phyloP scores from a whole-genome alignment of 2,113 vertebrate genomes.

The Dissostichus mawsoni region DNA sequence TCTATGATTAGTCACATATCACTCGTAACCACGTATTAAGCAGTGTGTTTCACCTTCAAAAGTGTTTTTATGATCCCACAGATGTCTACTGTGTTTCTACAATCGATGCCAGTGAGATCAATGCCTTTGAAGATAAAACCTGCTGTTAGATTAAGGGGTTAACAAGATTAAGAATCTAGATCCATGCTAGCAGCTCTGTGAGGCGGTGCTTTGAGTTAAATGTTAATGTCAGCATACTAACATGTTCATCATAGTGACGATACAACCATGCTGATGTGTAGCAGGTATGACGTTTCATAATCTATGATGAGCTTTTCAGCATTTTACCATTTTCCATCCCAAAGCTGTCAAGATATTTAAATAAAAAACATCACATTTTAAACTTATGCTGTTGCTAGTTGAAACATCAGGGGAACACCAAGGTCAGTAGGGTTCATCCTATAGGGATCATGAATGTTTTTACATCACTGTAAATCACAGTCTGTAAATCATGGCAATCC shows the following conservation, averaged over 20 bases:
- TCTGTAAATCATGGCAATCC: not conserved
- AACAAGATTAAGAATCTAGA: conserved; percentile 1
- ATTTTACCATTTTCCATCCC: not conserved
- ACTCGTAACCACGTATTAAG: not conserved
- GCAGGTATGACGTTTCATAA: not conserved
- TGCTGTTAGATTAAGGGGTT: not conserved
- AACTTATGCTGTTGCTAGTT: not conserved
- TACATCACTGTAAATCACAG: too few relatives aligned
- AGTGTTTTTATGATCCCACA: not conserved
- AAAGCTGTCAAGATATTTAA: not conserved
- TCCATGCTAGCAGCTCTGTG: not conserved
- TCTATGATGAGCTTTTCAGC: not conserved
- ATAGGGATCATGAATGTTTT: not conserved
- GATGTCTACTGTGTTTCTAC: not conserved
- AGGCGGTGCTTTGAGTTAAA: not conserved
- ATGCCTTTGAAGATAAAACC: not conserved
- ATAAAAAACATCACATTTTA: not conserved
- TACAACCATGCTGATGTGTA: not conserved
- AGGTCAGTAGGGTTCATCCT: not conserved
- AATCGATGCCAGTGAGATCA: not conserved
- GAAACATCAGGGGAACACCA: not conserved
- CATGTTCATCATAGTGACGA: not conserved
- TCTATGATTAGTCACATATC: not conserved
- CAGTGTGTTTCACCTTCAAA: conserved; percentile 14
- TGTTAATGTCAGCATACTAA: not conserved